Conservation (phyloP, 2,888 invertebrate genomes). For the Escarpia spicata region DNA sequence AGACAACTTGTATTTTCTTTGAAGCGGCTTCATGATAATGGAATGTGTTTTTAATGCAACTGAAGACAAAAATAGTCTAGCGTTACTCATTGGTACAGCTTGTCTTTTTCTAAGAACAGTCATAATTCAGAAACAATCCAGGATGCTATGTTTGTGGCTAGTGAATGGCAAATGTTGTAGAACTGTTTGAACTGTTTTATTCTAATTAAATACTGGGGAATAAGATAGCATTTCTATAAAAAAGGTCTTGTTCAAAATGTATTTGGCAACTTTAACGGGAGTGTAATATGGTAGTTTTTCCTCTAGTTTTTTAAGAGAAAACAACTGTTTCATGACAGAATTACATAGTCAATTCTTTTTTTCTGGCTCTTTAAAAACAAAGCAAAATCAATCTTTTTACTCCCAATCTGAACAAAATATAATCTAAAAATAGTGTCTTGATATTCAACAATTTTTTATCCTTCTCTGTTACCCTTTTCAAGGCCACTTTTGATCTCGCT, state of each 20-base stretch:
- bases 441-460: too few species aligned
- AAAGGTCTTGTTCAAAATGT: neutral
- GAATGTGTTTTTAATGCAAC: neutral
- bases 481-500: too few species aligned
- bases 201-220: neutral
- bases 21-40: neutral
- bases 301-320: neutral
- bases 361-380: too few species aligned
- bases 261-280: too few species aligned
- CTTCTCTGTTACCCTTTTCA: too few species aligned
- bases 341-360: neutral
- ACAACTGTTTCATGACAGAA: neutral
- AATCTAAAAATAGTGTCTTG: too few species aligned
- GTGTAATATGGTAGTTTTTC: too few species aligned
- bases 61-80: too few species aligned
- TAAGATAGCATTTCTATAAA: neutral
- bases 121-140: neutral
- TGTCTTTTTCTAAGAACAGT: neutral
- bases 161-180: neutral
- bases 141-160: too few species aligned
- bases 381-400: too few species aligned
- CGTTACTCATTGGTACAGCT: neutral
- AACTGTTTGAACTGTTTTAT: neutral
- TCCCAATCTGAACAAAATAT: too few species aligned
- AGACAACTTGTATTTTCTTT: neutral